Conservation (phyloP, 2,797 vertebrate species). For the Delichon dasypus region DNA sequence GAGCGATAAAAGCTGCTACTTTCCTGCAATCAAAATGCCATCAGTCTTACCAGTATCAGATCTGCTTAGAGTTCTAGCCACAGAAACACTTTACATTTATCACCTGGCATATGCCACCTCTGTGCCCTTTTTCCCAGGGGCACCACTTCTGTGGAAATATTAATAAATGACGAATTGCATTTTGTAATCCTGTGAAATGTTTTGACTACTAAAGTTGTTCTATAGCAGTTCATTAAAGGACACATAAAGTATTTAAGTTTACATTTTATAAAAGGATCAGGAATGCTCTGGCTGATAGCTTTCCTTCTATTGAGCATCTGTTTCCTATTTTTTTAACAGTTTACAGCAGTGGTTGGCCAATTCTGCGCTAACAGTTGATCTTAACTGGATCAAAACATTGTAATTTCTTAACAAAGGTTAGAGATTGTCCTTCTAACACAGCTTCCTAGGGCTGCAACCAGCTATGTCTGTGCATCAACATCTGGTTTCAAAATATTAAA, state of each 20-base stretch:
- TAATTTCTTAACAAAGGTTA: slow-evolving; percentile 78
- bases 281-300: slow-evolving; percentile 76
- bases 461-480: slow-evolving; percentile 68
- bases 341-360: slow-evolving; percentile 70
- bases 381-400: slow-evolving; percentile 76
- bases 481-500: slow-evolving; percentile 81
- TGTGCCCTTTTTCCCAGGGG: slow-evolving; percentile 66
- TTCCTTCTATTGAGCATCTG: slow-evolving; percentile 77
- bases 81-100: slow-evolving; percentile 54
- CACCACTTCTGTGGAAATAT: slow-evolving; percentile 64
- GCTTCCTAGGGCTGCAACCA: slow-evolving; percentile 73
- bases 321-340: slow-evolving; percentile 76
- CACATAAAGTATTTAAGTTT: slow-evolving; percentile 81
- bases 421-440: slow-evolving; percentile 66
- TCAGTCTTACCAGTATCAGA: slow-evolving; percentile 35
- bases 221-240: slow-evolving; percentile 80
- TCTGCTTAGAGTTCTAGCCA: not conserved
- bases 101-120: slow-evolving; percentile 51
- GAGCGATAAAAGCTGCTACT: slow-evolving; percentile 53
- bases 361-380: slow-evolving; percentile 77
- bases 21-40: slow-evolving; percentile 43
- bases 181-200: slow-evolving; percentile 76
- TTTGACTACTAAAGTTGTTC: slow-evolving; percentile 80
- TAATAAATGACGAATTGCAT: slow-evolving; percentile 75
- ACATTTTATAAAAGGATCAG: slow-evolving; percentile 79